Evolutionary conservation across 2,888 invertebrate species (phyloP), one percentile per base, ranked within the genome.

Genomic region (Trachelus iudaicus): DNA sequence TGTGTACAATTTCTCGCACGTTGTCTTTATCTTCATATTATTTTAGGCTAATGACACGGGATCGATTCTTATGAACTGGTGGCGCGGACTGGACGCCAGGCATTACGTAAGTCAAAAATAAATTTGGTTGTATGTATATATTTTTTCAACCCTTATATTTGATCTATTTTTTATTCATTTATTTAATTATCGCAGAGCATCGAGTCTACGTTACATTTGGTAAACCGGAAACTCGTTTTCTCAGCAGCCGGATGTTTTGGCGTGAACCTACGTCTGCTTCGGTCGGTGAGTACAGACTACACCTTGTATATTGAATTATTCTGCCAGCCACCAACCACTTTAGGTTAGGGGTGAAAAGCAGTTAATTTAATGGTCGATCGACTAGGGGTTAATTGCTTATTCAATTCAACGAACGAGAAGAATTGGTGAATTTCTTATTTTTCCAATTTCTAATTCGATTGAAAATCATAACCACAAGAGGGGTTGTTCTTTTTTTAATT

Each of bases 161-260:
- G 0, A 69, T 30, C n/a, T 12, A 69, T 69, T 30, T 4, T 30
- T 33, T 12, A n/a, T 31, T 13, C 30, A 13, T 69, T 75, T 77
- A 56, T 77, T 75, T 56, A 30, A 34, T 73, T 76, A 15, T 75
- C 69, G 1, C 78, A 83, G 84, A 73, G 73, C 33, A 75, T 83
- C 31, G 83, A 86, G 76, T 84, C 86, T 31, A 86, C 88, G 74
- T 75, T 90, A 76, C 87, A 89, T 76, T 81, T 88, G 77, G 71
- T 88, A 74, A 88, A 89, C 81, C 85, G 89, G 56, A 87, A 80
- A 40, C 83, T 91, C 4, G 77, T 83, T 56, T 91, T 91, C 76
- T 83, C 89, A 31, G 91, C 91, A 6, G 91, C 84, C 15, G 91
- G 90, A 12, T 89, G 89, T 77, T 90, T 90, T 80, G 31, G 86